These are phyloP conservation scores for Edolisoma coerulescens DNA, from an alignment of 2,113 vertebrate species.

Conservation along the genomic window DNA sequence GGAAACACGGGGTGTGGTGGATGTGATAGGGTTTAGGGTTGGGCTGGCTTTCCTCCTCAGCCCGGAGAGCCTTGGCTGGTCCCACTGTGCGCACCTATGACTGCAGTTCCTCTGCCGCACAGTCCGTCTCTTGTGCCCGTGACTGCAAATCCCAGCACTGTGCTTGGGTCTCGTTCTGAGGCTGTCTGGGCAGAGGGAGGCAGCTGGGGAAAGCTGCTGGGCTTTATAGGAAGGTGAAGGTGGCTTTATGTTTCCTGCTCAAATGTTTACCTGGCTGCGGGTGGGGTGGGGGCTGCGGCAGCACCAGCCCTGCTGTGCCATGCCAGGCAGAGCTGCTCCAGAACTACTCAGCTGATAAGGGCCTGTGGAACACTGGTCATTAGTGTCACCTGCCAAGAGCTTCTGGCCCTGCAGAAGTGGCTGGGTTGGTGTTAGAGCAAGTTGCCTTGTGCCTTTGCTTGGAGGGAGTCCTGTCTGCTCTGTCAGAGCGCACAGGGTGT, in stretches of 20 bases:
- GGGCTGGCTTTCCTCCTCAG: not conserved
- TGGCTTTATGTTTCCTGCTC: not conserved
- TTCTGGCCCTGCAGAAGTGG: not conserved
- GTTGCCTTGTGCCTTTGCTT: not conserved
- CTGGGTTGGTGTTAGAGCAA: not conserved
- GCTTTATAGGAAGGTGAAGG: not conserved
- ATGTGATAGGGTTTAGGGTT: not conserved
- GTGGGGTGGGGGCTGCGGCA: not conserved
- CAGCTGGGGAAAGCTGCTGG: not conserved
- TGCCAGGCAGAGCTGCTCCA: not conserved
- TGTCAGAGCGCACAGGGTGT: rapidly evolving
- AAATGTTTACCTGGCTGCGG: not conserved
- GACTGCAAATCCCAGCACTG: not conserved
- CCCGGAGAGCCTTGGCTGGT: not conserved
- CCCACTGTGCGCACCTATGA: not conserved
- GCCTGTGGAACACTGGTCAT: not conserved
- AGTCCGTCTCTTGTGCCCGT: rapidly evolving
- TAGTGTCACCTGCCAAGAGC: not conserved
- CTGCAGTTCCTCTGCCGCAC: not conserved
- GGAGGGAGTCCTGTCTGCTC: not conserved
- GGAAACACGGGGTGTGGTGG: not conserved
- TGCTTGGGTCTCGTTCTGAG: not conserved
- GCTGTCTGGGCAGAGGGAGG: not conserved
- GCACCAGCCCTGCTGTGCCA: not conserved
- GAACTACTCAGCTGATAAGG: rapidly evolving